These are phyloP conservation scores for Artibeus jamaicensis DNA, from an alignment of 2,797 vertebrate species.

Conservation along the genomic window DNA sequence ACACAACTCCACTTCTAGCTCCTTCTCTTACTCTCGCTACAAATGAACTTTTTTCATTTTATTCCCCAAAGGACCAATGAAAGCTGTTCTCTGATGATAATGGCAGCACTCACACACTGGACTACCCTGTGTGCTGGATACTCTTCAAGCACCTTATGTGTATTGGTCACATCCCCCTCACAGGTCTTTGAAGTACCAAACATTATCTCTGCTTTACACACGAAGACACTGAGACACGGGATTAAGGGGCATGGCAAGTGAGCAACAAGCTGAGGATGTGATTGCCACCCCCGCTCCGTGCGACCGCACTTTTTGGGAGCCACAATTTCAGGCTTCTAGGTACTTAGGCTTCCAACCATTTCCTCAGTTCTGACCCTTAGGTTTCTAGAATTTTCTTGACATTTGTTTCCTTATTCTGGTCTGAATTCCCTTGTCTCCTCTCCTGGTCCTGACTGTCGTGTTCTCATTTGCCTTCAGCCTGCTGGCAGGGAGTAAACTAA, in stretches of 20 bases:
- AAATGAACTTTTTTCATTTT: background rate
- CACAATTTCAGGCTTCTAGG: background rate
- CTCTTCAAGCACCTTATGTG: background rate
- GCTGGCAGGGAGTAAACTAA: background rate
- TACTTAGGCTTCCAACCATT: background rate
- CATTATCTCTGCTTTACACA: background rate
- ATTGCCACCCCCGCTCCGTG: background rate
- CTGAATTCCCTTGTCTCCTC: background rate
- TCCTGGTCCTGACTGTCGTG: background rate
- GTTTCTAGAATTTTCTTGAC: background rate
- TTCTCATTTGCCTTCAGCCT: background rate
- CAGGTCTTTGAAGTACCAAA: background rate
- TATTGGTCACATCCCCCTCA: background rate
- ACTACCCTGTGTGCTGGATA: background rate
- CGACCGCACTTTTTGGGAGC: background rate
- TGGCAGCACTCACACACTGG: background rate
- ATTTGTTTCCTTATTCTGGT: background rate
- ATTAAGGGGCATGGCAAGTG: background rate
- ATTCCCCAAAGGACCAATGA: background rate
- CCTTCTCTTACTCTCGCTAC: background rate
- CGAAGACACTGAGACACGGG: background rate
- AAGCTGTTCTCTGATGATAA: background rate
- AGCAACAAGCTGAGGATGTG: background rate
- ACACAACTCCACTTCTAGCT: background rate
- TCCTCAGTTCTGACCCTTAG: background rate